Percentiles rank a stretch among this genome's conserved stretches.
These are phyloP conservation scores for Trichomycterus rosablanca DNA, from an alignment of 2,113 vertebrate species.

Conservation along the genomic window DNA sequence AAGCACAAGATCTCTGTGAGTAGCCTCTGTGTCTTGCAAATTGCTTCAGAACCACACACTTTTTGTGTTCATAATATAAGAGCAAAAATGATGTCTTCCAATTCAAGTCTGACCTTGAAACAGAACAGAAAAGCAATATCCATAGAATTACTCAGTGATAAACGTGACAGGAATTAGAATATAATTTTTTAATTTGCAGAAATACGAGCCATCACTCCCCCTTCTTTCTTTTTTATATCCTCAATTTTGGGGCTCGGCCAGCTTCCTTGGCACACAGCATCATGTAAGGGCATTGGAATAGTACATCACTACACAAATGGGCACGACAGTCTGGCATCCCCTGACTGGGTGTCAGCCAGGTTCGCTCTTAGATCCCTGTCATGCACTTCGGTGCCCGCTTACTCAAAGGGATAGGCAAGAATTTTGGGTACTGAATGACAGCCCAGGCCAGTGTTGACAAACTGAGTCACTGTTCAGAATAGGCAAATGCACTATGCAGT, in stretches of 20 bases:
- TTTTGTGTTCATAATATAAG: too few relatives aligned
- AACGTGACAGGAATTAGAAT: slow-evolving; percentile 9
- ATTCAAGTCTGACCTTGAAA: too few relatives aligned
- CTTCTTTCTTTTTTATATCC: slow-evolving; percentile 4
- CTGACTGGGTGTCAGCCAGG: slow-evolving; percentile 8
- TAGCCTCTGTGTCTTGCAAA: too few relatives aligned
- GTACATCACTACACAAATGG: slow-evolving; percentile 54
- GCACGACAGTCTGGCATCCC: slow-evolving; percentile 13
- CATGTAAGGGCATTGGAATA: slow-evolving; percentile 50
- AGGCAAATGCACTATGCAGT: too few relatives aligned
- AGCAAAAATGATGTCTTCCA: too few relatives aligned
- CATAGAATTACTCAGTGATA: not conserved
- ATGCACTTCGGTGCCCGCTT: too few relatives aligned
- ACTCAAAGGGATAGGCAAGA: slow-evolving; percentile 6
- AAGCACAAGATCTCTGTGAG: too few relatives aligned
- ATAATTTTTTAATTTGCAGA: slow-evolving; percentile 1
- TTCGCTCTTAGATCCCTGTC: slow-evolving; percentile 2
- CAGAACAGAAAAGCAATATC: too few relatives aligned
- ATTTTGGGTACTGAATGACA: slow-evolving; percentile 16
- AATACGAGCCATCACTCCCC: slow-evolving; percentile 4
- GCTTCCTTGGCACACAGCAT: slow-evolving; percentile 54
- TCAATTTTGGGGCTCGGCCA: slow-evolving; percentile 49
- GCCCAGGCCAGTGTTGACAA: too few relatives aligned
- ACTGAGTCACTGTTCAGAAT: too few relatives aligned
- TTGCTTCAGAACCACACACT: too few relatives aligned